phyloP scores from a whole-genome alignment of 2,888 invertebrate genomes.

The Pegoplata infirma region DNA sequence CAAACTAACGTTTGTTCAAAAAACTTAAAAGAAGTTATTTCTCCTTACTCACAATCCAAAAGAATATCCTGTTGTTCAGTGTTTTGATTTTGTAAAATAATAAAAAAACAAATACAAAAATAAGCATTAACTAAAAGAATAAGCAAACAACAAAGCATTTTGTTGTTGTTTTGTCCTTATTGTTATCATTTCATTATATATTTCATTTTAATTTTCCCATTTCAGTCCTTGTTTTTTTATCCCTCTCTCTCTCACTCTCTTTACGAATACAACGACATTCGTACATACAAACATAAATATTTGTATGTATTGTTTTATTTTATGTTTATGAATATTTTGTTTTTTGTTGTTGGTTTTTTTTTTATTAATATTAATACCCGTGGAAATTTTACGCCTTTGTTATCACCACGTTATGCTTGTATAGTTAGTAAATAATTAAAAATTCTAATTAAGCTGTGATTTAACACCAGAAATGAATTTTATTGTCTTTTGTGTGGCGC shows the following conservation, averaged over 20 bases:
- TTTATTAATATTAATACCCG: constrained; percentile 62
- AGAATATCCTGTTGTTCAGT: no score
- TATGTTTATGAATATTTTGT: constrained; percentile 20
- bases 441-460: constrained; percentile 66
- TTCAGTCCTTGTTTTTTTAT: constrained; percentile 24
- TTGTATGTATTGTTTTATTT: constrained; percentile 14
- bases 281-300: constrained; percentile 9
- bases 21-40: no score
- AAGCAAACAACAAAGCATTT: constrained; percentile 46
- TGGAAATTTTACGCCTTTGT: constrained; percentile 65
- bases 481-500: constrained; percentile 60
- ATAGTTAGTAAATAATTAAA: constrained; percentile 65
- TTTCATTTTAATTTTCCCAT: constrained; percentile 51
- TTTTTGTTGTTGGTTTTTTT: constrained; percentile 36
- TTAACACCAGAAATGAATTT: constrained; percentile 62
- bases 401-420: constrained; percentile 57
- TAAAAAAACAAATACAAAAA: no score
- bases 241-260: neutral
- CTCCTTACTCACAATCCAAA: no score
- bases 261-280: neutral
- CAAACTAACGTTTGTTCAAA: no score
- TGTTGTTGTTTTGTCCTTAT: constrained; percentile 36
- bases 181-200: constrained; percentile 52
- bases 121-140: constrained; percentile 11
- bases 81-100: neutral